These are phyloP conservation scores for Maniola jurtina DNA, from an alignment of 1,140 invertebrate genomes.

Conservation along the genomic window DNA sequence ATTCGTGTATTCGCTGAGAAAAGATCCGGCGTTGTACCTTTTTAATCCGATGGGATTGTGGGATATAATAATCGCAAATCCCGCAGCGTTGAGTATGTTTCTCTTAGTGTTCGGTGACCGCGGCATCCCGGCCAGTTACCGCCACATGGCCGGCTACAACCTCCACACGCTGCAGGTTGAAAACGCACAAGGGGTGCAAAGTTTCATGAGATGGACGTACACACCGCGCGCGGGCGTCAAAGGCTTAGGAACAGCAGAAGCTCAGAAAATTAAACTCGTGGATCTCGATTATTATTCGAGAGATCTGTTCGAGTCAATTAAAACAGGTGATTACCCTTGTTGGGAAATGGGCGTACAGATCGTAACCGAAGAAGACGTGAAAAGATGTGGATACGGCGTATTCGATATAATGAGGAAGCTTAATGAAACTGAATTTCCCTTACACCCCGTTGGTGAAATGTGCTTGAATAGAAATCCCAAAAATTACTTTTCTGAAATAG, in stretches of 20 bases:
- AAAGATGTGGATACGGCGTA: conserved; percentile 76
- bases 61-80: neutral
- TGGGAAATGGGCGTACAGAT: conserved; percentile 82
- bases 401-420: conserved; percentile 87
- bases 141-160: neutral
- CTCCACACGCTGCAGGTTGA: conserved; percentile 72
- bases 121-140: neutral
- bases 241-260: conserved; percentile 80
- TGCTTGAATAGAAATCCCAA: conserved; percentile 89
- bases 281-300: conserved; percentile 86
- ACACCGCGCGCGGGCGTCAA: conserved; percentile 87
- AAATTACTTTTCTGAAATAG: conserved; percentile 92
- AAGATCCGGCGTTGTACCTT: neutral
- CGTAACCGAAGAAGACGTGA: conserved; percentile 71
- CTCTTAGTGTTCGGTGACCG: neutral
- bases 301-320: conserved; percentile 88
- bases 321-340: conserved; percentile 82
- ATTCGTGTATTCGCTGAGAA: neutral
- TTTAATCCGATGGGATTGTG: neutral
- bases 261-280: conserved; percentile 77
- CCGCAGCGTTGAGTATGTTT: neutral
- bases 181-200: conserved; percentile 79
- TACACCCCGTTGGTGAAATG: conserved; percentile 90
- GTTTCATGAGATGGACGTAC: conserved; percentile 90
- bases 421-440: conserved; percentile 88